Base-by-base conservation (phyloP, 64 coral and sea anemone species). In the Stylophora pistillata region DNA sequence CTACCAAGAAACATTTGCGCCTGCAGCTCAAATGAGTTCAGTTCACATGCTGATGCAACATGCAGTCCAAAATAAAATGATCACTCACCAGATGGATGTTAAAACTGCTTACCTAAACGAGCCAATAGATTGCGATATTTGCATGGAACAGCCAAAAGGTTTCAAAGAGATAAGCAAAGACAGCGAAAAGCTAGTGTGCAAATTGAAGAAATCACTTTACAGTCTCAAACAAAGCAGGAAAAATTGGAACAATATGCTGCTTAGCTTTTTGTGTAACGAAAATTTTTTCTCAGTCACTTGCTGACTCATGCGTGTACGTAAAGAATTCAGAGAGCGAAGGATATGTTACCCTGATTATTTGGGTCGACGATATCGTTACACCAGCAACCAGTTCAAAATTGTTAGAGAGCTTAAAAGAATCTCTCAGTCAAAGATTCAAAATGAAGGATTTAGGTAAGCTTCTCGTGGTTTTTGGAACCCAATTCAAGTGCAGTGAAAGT, bases 361-460 rank as follows among this genome's bases (percentile, higher is more conserved):
- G 85, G 76, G 91, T 88, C 1, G 91, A 88, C 41, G 78, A 88
- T 53, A 81, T 93, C 15, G 88, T 82, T 55, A 84, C 88, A 27
- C 31, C 79, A 16, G 26, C 55, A 33, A 82, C 56, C 26, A 18
- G 33, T 41, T 30, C 30, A 18, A 37, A 66, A 61, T 62, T 62
- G 56, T 47, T 62, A 12, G 2, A 60, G 56, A 66, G 56, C 77
- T 32, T 68, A 17, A 92, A 92, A 73, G 91, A 87, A 17, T 87
- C 82, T 87, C 70, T 87, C 23, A 28, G 75, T 53, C 86, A 58
- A 32, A 71, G 13, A 27, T 92, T 87, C 59, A 92, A 80, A 79
- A 92, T 87, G 91, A 92, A 88, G 62, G 91, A 93, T 53, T 33
- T 88, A 82, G 77, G 91, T 37, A 20, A 33, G 60, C 20, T 92